Evolutionary conservation across 2,888 invertebrate genomes (phyloP).

Genomic region (Drosophila parthenogenetica): DNA sequence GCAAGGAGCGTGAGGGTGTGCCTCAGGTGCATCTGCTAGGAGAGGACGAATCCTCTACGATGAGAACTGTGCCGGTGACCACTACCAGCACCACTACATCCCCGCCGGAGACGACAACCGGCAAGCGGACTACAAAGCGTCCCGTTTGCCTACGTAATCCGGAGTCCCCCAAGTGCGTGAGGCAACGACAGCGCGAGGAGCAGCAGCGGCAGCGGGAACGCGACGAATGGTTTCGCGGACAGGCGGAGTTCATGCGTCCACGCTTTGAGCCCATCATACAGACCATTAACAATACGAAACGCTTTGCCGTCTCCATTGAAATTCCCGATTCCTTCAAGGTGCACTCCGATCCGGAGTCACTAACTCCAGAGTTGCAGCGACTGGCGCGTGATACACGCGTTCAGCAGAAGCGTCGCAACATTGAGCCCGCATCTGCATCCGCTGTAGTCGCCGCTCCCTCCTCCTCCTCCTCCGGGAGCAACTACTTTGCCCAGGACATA

Average conservation of each 20-base stretch:
- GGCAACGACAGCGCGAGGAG: conserved; percentile 83
- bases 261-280: conserved; percentile 82
- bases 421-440: conserved; percentile 41
- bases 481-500: conserved; percentile 76
- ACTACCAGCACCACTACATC: conserved; percentile 49
- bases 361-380: conserved; percentile 54
- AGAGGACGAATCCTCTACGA: conserved; percentile 65
- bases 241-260: conserved; percentile 77
- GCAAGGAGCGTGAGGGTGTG: conserved; percentile 74
- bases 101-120: conserved; percentile 50
- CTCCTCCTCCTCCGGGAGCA: conserved; percentile 34
- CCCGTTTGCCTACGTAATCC: conserved; percentile 82
- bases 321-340: conserved; percentile 83
- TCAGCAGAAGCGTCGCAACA: conserved; percentile 79
- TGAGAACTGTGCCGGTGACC: conserved; percentile 40
- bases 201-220: conserved; percentile 82
- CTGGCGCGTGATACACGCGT: conserved; percentile 81
- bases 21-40: conserved; percentile 84
- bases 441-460: conserved; percentile 18
- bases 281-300: conserved; percentile 82
- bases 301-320: conserved; percentile 83
- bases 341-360: conserved; percentile 38
- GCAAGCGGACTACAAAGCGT: conserved; percentile 80
- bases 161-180: conserved; percentile 82
- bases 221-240: conserved; percentile 81